Conservation (phyloP, 1,140 invertebrate genomes). For the Platyscapa corneri region DNA sequence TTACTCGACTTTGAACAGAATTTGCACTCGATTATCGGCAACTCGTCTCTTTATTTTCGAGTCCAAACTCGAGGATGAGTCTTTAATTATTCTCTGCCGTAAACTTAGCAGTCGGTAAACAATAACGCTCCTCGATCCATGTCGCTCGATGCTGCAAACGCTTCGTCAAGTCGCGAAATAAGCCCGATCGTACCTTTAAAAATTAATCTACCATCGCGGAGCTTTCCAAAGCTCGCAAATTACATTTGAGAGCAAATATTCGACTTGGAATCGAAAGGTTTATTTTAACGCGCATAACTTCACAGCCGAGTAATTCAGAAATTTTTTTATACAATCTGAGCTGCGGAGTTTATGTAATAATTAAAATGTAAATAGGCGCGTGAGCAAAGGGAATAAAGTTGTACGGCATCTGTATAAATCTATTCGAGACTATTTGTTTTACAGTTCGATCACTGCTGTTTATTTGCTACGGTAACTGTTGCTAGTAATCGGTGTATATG, state of each 20-base stretch:
- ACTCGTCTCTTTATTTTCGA: neutral
- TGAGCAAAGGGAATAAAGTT: neutral
- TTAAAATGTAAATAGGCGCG: neutral
- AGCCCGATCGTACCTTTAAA: too few species aligned
- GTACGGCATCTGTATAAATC: neutral
- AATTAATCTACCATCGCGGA: too few species aligned
- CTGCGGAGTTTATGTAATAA: neutral
- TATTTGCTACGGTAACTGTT: slow-evolving; percentile 1
- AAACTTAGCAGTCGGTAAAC: neutral
- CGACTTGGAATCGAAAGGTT: neutral
- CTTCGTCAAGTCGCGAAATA: neutral
- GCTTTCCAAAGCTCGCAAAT: neutral
- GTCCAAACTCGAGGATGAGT: neutral
- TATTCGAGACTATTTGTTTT: slow-evolving; percentile 30
- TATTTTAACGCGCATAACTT: neutral
- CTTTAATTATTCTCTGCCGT: slow-evolving; percentile 1
- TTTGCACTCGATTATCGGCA: neutral
- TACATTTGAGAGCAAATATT: neutral
- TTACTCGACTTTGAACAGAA: neutral
- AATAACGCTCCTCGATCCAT: neutral
- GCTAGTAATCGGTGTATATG: neutral
- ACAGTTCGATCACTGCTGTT: slow-evolving; percentile 30
- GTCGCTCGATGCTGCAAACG: neutral
- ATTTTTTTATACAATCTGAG: neutral
- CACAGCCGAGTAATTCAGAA: neutral